Evolutionary conservation across 2,113 vertebrate species (phyloP).

Genomic region (Carlito syrichta): DNA sequence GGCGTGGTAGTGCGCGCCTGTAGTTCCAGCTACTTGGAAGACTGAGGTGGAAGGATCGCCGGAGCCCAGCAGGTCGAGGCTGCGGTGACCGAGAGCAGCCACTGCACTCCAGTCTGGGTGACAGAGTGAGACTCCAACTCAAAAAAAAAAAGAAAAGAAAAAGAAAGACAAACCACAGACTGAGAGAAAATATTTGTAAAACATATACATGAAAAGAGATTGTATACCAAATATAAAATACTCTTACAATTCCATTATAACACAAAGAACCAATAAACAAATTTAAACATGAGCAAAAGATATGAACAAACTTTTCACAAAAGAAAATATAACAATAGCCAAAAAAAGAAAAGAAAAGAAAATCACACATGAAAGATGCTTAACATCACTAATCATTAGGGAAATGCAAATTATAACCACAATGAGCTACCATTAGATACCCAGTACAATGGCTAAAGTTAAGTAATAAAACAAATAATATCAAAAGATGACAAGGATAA

Average conservation of each 20-base stretch:
- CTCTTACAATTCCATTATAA: background rate
- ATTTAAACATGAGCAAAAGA: background rate
- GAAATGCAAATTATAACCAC: background rate
- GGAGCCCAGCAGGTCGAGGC: no score
- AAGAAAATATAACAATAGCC: background rate
- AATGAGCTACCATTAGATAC: background rate
- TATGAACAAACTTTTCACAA: background rate
- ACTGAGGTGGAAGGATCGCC: no score
- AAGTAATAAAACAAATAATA: background rate
- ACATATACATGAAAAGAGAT: background rate
- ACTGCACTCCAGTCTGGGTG: no score
- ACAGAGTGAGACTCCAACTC: no score
- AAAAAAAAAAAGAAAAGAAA: no score
- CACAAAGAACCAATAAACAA: background rate
- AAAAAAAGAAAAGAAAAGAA: background rate
- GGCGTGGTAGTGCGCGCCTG: no score
- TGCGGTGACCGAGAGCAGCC: no score
- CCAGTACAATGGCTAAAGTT: background rate
- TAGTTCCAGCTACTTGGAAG: no score
- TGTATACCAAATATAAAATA: background rate
- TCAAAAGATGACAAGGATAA: background rate
- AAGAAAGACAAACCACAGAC: background rate
- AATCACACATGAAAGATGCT: background rate
- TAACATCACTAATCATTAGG: background rate
- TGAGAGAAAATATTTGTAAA: constrained; percentile 10